Percentiles rank a stretch among this genome's conserved stretches.
These are phyloP conservation scores for Blastobasis lacticolella DNA, from an alignment of 2,888 invertebrate genomes.

Conservation along the genomic window DNA sequence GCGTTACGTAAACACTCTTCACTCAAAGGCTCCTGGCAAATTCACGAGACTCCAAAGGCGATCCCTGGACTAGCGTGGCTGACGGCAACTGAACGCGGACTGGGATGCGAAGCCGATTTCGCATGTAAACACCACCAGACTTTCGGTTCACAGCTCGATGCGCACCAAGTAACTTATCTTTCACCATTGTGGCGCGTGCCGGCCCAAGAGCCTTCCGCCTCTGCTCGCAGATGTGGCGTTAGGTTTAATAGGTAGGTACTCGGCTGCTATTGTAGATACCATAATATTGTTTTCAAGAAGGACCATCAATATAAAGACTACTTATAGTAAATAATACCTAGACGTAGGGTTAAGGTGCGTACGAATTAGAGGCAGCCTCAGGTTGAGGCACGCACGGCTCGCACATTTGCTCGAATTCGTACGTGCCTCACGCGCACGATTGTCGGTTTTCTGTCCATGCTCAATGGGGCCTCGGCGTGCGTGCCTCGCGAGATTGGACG, in stretches of 20 bases:
- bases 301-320: too few species aligned
- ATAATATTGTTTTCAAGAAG: too few species aligned
- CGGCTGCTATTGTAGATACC: too few species aligned
- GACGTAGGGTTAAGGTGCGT: too few species aligned
- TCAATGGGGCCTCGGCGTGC: too few species aligned
- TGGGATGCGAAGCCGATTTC: constrained; percentile 59
- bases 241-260: constrained; percentile 9
- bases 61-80: constrained; percentile 44
- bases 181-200: constrained; percentile 72
- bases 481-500: too few species aligned
- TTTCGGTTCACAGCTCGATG: constrained; percentile 73
- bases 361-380: too few species aligned
- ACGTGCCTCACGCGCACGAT: too few species aligned
- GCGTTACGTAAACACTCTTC: constrained; percentile 17
- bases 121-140: constrained; percentile 66
- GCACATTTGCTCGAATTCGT: too few species aligned
- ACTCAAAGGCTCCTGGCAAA: constrained; percentile 7
- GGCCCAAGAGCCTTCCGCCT: constrained; percentile 38
- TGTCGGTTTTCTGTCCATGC: too few species aligned
- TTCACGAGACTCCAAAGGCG: constrained; percentile 14
- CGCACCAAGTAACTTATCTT: constrained; percentile 73
- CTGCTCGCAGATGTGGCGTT: constrained; percentile 34
- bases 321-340: too few species aligned
- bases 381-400: too few species aligned
- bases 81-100: constrained; percentile 54